Percentiles rank a stretch among this genome's conserved stretches.
Evolutionary conservation across 2,888 invertebrate genomes (phyloP).

Genomic region (Petrolisthes cinctipes): DNA sequence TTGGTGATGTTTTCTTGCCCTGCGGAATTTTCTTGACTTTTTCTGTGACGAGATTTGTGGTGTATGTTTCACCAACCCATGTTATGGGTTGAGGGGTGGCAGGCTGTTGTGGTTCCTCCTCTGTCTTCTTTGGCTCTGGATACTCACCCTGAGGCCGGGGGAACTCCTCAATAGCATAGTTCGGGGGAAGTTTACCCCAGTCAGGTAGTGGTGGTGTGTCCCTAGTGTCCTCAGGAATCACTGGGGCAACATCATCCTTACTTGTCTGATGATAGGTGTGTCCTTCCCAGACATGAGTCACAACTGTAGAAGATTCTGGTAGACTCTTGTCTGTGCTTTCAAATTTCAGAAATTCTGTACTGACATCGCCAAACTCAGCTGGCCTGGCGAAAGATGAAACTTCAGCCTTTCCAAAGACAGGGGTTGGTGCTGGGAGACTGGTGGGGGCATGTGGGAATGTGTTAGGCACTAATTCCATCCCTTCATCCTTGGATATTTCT

Average conservation of each 20-base stretch:
- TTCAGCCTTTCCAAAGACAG: conserved; percentile 29
- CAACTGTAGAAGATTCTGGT: not conserved
- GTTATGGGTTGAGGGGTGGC: not conserved
- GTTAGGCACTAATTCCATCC: conserved; percentile 1
- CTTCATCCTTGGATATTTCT: conserved; percentile 13
- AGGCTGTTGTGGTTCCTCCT: not conserved
- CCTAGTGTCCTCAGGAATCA: conserved; percentile 7
- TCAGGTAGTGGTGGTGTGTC: conserved; percentile 27
- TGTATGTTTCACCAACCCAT: not conserved
- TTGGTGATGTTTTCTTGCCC: not conserved
- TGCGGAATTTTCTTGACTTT: not conserved
- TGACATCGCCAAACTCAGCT: conserved; percentile 30
- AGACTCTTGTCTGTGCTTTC: not conserved
- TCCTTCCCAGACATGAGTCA: conserved; percentile 4
- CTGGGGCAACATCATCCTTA: not conserved
- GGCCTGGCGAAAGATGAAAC: conserved; percentile 33
- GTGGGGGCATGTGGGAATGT: conserved; percentile 27
- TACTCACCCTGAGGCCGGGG: conserved; percentile 17
- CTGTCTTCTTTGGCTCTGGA: conserved; percentile 1
- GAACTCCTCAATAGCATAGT: conserved; percentile 22
- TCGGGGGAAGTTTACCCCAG: not conserved
- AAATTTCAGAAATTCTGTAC: conserved; percentile 33
- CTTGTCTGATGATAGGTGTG: conserved; percentile 14
- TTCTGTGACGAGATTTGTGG: not conserved
- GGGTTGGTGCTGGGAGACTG: conserved; percentile 33